Evolutionary conservation across 1,140 invertebrate species (phyloP).

Genomic region (Cydia pomonella): DNA sequence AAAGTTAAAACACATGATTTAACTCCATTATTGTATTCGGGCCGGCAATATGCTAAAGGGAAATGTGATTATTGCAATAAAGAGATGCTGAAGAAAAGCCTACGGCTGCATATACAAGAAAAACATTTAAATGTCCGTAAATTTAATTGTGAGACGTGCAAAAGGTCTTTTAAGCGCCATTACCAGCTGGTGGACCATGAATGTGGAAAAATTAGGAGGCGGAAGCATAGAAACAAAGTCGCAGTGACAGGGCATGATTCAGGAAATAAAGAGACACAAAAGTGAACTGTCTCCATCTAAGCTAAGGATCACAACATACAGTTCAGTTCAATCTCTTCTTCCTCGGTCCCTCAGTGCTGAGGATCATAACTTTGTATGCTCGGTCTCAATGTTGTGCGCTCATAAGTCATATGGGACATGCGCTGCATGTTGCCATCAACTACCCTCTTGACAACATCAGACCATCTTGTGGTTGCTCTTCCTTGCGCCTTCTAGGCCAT

Average conservation of each 20-base stretch:
- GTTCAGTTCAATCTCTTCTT: no score
- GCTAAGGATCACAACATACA: no score
- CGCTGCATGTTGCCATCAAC: no score
- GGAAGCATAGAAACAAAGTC: background rate
- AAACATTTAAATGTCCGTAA: constrained; percentile 54
- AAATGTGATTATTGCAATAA: constrained; percentile 66
- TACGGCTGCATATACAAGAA: constrained; percentile 56
- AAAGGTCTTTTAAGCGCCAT: constrained; percentile 45
- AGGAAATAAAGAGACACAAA: background rate
- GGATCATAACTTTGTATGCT: no score
- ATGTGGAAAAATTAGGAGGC: constrained; percentile 44
- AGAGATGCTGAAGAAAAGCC: constrained; percentile 66
- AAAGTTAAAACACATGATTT: constrained; percentile 9
- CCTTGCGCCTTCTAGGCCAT: no score
- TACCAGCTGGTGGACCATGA: constrained; percentile 54
- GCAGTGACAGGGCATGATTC: background rate
- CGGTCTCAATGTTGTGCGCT: no score
- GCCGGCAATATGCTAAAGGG: constrained; percentile 52
- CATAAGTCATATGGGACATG: no score
- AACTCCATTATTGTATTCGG: background rate
- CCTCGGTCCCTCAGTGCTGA: no score
- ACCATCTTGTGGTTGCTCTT: no score
- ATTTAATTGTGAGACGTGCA: constrained; percentile 52
- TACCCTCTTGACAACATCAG: no score
- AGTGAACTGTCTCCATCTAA: no score